Conservation (phyloP, 1,140 invertebrate species). For the Oryctes rhinoceros region DNA sequence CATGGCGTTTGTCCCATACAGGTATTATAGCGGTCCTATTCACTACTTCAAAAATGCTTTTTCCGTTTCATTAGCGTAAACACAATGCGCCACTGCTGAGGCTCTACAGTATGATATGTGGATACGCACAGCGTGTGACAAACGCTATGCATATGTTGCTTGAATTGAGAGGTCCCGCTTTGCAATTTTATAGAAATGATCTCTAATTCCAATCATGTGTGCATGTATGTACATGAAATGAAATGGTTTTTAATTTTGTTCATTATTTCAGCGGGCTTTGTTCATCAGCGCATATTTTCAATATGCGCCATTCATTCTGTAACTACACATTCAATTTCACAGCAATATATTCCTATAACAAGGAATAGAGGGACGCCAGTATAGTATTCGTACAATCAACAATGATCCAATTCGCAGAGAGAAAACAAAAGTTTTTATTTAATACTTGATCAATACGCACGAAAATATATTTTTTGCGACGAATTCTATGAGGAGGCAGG, state of each 20-base stretch:
- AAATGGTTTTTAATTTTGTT: conserved; percentile 5
- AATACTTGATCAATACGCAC: background rate
- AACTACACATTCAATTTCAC: background rate
- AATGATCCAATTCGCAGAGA: background rate
- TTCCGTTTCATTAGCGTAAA: background rate
- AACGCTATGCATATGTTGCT: background rate
- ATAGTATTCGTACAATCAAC: too few relatives aligned
- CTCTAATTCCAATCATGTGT: background rate
- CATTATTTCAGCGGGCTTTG: background rate
- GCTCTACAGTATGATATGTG: background rate
- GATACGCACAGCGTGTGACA: background rate
- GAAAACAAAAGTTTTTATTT: background rate
- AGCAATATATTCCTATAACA: background rate
- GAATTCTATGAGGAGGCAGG: background rate
- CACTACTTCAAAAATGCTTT: background rate
- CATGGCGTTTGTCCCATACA: background rate
- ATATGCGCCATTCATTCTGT: background rate
- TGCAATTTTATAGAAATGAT: background rate
- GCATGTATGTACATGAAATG: background rate
- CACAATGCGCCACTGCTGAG: background rate
- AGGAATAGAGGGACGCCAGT: background rate
- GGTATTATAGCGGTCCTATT: background rate
- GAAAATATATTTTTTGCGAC: background rate
- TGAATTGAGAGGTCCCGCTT: background rate
- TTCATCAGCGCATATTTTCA: background rate